Evolutionary conservation across 2,888 invertebrate species (phyloP), one percentile per base, ranked within the genome.

Genomic region (Macaria notata): DNA sequence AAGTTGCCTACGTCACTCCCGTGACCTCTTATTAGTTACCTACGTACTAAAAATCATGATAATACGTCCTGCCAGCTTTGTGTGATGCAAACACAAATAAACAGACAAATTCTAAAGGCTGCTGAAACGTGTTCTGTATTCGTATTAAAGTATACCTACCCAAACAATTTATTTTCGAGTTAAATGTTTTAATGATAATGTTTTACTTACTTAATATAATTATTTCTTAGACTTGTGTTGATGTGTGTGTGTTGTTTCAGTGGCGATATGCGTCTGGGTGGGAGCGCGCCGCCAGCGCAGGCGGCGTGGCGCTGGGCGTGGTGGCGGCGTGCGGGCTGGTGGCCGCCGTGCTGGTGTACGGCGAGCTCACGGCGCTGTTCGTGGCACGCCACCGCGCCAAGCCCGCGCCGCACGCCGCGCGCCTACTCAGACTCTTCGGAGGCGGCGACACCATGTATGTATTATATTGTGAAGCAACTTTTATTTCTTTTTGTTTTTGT

Each of bases 351-450:
- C 88, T 93, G 46, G 82, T 92, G 42, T 94, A 94, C 79, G 94
- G 94, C 0, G 93, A 94, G 75, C 86, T 94, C 51, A 93, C 94
- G 0, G 88, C 93, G 29, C 81, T 94, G 29, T 88, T 94, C 77
- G 93, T 94, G 52, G 86, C 88, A 69, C 76, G 93, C 1, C 88
- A 90, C 72, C 76, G 74, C 52, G 81, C 81, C 1, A 77, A 79
- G 38, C 70, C 75, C 8, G 85, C 90, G 50, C 31, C 75, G 91
- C 5, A 81, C 87, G 0, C 80, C 19, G 84, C 88, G 0, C 66
- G 78, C 8, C 76, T 93, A 45, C 75, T 93, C 58, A 59, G 68
- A 30, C 70, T 84, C 56, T 93, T 93, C 68, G 92, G 93, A 1
- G 93, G 93, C 0, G 93, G 92, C 9, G 19, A 19, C 19, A 19